Evolutionary conservation across 1,140 invertebrate species (phyloP).

Genomic region (Eupristina koningsbergeri): DNA sequence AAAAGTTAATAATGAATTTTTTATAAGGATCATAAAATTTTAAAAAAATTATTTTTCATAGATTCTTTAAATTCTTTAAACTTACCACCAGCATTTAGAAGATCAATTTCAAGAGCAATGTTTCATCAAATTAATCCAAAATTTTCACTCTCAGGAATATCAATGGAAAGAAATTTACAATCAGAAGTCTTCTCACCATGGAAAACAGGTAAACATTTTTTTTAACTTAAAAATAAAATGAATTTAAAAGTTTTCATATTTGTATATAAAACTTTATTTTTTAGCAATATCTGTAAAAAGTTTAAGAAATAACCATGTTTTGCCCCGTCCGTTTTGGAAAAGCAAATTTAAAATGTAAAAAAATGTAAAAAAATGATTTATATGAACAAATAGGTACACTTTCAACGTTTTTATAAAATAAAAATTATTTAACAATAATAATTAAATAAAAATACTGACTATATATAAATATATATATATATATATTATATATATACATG

Average conservation of each 20-base stretch:
- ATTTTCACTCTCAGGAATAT: constrained; percentile 59
- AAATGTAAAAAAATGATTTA: constrained; percentile 38
- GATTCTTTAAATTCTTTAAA: constrained; percentile 67
- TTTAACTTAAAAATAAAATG: background rate
- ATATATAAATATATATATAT: constrained; percentile 2
- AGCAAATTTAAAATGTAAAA: constrained; percentile 42
- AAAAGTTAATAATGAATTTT: constrained; percentile 3
- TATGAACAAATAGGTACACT: constrained; percentile 34
- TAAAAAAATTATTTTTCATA: background rate
- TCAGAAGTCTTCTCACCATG: constrained; percentile 62
- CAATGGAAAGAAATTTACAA: constrained; percentile 55
- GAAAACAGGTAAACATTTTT: constrained; percentile 62
- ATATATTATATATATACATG: constrained; percentile 42
- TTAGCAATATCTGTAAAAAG: constrained; percentile 56
- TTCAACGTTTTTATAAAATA: constrained; percentile 49
- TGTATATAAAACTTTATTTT: constrained; percentile 37
- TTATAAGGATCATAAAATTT: background rate
- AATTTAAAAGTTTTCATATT: constrained; percentile 20
- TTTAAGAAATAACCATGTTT: constrained; percentile 55
- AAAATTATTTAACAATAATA: constrained; percentile 44
- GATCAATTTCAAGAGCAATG: constrained; percentile 67
- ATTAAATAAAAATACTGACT: constrained; percentile 2
- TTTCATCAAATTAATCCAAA: constrained; percentile 63
- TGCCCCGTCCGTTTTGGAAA: constrained; percentile 63
- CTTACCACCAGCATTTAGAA: constrained; percentile 67